phyloP scores from a whole-genome alignment of 2,888 invertebrate genomes.

The Amphipoea oculea region DNA sequence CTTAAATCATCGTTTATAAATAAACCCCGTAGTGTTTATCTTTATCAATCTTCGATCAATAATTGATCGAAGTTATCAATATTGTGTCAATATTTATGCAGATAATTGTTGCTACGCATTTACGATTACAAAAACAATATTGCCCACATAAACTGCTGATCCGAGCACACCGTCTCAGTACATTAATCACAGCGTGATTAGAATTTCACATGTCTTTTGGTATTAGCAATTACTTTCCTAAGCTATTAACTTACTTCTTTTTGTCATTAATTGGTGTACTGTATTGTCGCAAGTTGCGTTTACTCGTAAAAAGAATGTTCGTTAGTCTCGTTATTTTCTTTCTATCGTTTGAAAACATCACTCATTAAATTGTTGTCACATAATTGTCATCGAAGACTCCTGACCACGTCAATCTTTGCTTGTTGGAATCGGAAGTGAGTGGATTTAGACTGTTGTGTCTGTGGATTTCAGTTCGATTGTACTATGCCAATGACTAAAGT shows the following conservation, averaged over 20 bases:
- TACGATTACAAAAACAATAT: conserved; percentile 6
- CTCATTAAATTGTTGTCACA: conserved; percentile 34
- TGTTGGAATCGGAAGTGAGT: background rate
- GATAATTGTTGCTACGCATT: background rate
- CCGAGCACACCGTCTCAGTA: conserved; percentile 22
- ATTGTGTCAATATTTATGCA: background rate
- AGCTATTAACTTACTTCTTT: conserved; percentile 43
- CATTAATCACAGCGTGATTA: conserved; percentile 33
- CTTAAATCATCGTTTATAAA: too few relatives aligned
- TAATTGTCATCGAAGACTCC: conserved; percentile 18
- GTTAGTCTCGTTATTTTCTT: conserved; percentile 41
- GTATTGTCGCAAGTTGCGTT: conserved; percentile 11
- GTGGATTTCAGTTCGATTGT: background rate
- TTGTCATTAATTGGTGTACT: conserved; percentile 41
- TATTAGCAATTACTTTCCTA: conserved; percentile 29
- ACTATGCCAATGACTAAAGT: background rate
- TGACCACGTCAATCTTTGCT: background rate
- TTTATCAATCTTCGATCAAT: background rate
- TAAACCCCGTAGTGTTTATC: background rate
- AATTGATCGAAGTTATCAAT: background rate
- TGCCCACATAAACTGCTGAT: background rate
- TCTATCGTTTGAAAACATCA: conserved; percentile 29
- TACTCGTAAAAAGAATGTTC: conserved; percentile 34
- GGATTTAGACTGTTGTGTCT: background rate
- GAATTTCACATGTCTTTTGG: conserved; percentile 40